Conservation (phyloP, 2,888 invertebrate genomes). For the Dryomyza anilis region DNA sequence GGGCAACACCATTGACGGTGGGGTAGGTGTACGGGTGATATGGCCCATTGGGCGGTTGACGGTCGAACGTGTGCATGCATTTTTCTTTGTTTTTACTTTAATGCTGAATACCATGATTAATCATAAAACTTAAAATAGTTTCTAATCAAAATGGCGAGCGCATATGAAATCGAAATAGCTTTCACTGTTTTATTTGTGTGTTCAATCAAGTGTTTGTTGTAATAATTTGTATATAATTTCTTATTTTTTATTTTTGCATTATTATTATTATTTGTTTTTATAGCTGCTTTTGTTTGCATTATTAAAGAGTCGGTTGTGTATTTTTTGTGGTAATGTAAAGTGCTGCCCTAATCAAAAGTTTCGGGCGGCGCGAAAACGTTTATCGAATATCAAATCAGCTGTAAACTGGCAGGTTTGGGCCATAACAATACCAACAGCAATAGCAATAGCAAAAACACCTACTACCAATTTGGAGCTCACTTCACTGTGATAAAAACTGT, state of each 20-base stretch:
- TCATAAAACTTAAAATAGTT: not conserved
- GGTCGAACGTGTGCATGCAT: too few species aligned
- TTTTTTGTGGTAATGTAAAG: not conserved
- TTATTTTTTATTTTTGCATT: not conserved
- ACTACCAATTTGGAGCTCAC: not conserved
- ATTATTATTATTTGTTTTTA: not conserved
- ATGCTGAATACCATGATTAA: too few species aligned
- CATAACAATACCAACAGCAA: not conserved
- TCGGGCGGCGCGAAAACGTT: not conserved
- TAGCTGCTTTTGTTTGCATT: not conserved
- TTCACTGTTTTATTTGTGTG: constrained; percentile 4
- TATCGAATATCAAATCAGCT: not conserved
- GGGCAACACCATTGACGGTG: too few species aligned
- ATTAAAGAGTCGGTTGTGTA: not conserved
- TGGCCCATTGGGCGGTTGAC: too few species aligned
- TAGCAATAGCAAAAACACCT: not conserved
- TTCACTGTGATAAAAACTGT: not conserved
- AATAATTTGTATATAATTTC: not conserved
- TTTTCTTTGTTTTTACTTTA: too few species aligned
- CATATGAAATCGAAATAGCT: not conserved
- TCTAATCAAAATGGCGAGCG: constrained; percentile 2
- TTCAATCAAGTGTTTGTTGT: not conserved
- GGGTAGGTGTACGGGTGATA: too few species aligned
- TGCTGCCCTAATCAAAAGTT: too few species aligned
- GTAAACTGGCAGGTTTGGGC: not conserved